Evolutionary conservation across 1,140 invertebrate genomes (phyloP).

Genomic region (Battus philenor): DNA sequence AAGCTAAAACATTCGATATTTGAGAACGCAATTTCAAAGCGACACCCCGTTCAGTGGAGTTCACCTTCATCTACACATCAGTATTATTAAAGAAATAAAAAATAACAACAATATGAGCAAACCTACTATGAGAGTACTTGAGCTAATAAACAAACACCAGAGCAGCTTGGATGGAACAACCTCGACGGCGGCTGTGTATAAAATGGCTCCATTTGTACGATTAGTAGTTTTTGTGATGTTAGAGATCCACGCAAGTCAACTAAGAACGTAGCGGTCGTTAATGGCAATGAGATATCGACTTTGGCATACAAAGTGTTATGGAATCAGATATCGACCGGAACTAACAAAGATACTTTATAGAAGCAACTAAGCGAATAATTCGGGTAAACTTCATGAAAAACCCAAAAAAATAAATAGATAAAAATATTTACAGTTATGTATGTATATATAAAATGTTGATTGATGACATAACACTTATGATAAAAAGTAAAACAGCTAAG

Average conservation of each 20-base stretch:
- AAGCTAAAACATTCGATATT: conserved; percentile 46
- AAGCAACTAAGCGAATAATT: conserved; percentile 51
- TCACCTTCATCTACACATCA: conserved; percentile 30
- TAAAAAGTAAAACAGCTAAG: conserved; percentile 74
- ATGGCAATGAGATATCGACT: conserved; percentile 66
- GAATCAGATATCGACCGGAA: conserved; percentile 25
- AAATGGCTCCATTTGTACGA: conserved; percentile 70
- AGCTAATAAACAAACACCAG: conserved; percentile 68
- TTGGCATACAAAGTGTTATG: conserved; percentile 66
- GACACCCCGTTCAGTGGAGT: conserved; percentile 35
- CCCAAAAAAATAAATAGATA: conserved; percentile 67
- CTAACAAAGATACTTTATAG: conserved; percentile 24
- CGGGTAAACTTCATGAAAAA: conserved; percentile 69
- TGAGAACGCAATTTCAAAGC: conserved; percentile 51
- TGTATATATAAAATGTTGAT: conserved; percentile 70
- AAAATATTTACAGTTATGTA: conserved; percentile 62
- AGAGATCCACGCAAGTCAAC: conserved; percentile 53
- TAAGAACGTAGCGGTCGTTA: conserved; percentile 47
- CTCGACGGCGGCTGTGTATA: conserved; percentile 34
- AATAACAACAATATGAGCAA: conserved; percentile 72
- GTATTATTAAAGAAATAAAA: conserved; percentile 52
- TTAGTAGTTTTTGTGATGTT: conserved; percentile 67
- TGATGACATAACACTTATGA: conserved; percentile 73
- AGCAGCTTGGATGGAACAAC: conserved; percentile 67
- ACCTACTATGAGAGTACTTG: conserved; percentile 67